Conservation (phyloP, 2,113 vertebrate species). For the Cyprinodon variegatus region DNA sequence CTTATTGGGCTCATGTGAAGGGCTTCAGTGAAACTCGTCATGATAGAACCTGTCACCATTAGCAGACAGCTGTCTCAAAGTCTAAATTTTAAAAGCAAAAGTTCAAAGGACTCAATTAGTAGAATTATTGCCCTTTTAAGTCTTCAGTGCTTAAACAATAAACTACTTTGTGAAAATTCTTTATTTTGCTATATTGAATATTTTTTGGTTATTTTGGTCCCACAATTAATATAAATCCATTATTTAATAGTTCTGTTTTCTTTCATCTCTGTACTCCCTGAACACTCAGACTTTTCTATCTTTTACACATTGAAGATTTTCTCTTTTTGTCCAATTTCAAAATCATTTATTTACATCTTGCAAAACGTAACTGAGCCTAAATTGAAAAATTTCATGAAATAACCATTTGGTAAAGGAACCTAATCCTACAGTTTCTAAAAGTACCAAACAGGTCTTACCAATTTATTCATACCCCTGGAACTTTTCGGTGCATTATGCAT, state of each 20-base stretch:
- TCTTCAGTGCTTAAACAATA: no score
- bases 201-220: not conserved
- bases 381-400: no score
- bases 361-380: no score
- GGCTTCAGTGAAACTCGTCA: conserved; percentile 18
- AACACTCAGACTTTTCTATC: not conserved
- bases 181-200: not conserved
- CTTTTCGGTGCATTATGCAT: no score
- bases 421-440: no score
- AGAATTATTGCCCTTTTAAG: no score
- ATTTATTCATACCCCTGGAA: no score
- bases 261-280: not conserved
- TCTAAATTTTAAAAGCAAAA: not conserved
- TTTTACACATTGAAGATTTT: not conserved
- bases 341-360: not conserved
- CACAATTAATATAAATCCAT: not conserved
- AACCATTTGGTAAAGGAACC: no score
- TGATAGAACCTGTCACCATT: conserved; percentile 9
- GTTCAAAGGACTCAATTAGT: not conserved
- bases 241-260: not conserved
- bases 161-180: not conserved
- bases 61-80: not conserved
- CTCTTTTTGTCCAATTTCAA: not conserved
- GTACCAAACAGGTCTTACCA: no score
- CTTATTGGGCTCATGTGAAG: conserved; percentile 59